Evolutionary conservation across 2,113 vertebrate species (phyloP).

Genomic region (Mystacornis crossleyi): DNA sequence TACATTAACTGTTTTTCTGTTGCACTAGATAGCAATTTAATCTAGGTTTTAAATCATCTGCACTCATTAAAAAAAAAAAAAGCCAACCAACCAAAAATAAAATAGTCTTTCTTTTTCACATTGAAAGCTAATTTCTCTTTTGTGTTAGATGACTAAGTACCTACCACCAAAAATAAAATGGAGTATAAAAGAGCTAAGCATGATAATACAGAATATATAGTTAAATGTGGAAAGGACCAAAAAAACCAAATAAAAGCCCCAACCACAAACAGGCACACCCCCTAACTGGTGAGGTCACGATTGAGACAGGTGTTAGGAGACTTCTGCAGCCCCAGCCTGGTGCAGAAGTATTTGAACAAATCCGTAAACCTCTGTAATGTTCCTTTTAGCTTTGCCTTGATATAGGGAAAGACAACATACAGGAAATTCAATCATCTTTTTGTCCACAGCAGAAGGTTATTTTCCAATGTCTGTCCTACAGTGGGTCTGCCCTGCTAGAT

Average conservation of each 20-base stretch:
- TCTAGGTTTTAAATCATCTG: not conserved
- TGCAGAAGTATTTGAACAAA: not conserved
- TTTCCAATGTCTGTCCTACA: not conserved
- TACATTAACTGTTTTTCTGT: not conserved
- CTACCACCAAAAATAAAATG: not conserved
- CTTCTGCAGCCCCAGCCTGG: not conserved
- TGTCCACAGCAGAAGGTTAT: not conserved
- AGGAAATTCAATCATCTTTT: not conserved
- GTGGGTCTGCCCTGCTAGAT: not conserved
- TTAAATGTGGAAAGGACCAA: not conserved
- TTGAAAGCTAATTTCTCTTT: not conserved
- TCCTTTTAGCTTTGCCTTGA: not conserved
- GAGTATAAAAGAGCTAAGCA: not conserved
- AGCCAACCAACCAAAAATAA: not conserved
- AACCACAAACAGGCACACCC: not conserved
- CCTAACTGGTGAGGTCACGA: not conserved
- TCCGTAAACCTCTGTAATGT: not conserved
- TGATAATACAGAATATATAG: not conserved
- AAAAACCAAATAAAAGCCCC: rapidly evolving
- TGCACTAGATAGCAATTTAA: not conserved
- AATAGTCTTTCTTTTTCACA: not conserved
- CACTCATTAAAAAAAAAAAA: not conserved
- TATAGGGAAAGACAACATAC: rapidly evolving
- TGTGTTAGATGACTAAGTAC: not conserved
- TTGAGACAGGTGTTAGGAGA: not conserved